A percentile compares a stretch with the other conserved stretches of the same genome.
Evolutionary conservation across 2,797 vertebrate species (phyloP).

Genomic region (Galaxias olidus): DNA sequence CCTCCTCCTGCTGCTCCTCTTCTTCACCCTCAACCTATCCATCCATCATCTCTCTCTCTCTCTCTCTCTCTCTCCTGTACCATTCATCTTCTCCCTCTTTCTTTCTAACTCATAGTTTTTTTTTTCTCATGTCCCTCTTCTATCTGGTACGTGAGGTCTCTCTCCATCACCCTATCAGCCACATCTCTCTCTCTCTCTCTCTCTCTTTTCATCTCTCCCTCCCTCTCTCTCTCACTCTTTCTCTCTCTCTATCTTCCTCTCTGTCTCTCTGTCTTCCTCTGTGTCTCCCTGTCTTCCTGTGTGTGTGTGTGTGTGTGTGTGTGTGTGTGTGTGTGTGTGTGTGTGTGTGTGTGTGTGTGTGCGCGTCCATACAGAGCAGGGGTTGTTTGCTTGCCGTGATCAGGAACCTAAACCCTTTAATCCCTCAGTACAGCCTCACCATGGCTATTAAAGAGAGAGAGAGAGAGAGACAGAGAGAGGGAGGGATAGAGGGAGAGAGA

Average conservation of each 20-base stretch:
- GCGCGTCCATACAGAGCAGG: slow-evolving; percentile 53
- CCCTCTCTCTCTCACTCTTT: slow-evolving; percentile 40
- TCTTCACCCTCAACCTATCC: neutral
- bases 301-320: too few species aligned
- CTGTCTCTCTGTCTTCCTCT: slow-evolving; percentile 37
- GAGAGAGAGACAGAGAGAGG: too few species aligned
- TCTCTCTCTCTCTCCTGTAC: slow-evolving; percentile 1
- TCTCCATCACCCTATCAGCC: neutral
- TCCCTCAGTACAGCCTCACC: slow-evolving; percentile 12
- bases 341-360: too few species aligned
- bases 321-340: too few species aligned
- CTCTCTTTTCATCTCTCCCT: slow-evolving; percentile 36
- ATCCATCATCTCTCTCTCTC: slow-evolving; percentile 29
- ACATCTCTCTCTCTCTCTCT: slow-evolving; percentile 24
- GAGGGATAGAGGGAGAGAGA: too few species aligned
- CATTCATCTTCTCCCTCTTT: slow-evolving; percentile 2
- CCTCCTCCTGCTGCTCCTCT: neutral
- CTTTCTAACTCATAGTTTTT: slow-evolving; percentile 20
- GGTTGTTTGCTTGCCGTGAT: slow-evolving; percentile 27
- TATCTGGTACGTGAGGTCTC: neutral
- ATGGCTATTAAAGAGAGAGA: too few species aligned
- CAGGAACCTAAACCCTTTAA: slow-evolving; percentile 57
- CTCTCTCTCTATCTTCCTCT: slow-evolving; percentile 2
- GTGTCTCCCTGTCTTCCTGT: slow-evolving; percentile 19
- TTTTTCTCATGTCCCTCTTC: slow-evolving; percentile 23